Base-by-base conservation (phyloP, 2,888 invertebrate genomes). In the Biston stratarius region DNA sequence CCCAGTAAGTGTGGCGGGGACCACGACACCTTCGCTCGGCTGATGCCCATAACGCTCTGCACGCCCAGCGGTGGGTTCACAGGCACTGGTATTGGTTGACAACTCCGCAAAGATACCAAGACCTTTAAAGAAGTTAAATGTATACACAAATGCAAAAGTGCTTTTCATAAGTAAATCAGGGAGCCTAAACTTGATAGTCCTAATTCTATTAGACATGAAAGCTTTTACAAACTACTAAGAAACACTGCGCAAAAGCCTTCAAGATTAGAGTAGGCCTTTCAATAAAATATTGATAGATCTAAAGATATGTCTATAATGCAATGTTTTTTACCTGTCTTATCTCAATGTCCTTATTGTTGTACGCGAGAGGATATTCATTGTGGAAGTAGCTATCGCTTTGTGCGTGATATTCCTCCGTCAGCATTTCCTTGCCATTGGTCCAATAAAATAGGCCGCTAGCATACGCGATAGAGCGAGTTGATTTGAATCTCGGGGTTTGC, bases 371-470 rank as follows among this genome's bases (percentile, higher is more conserved):
- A 82, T 96, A 97, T 52, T 96, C 95, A 82, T 97, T 97, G 81
- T 97, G 97, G 80, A 96, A 97, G 82, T 96, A 98, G 79, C 95
- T 95, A 73, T 96, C 94, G 60, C 95, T 95, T 52, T 94, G 94
- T 0, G 94, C 90, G 79, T 96, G 97, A 83, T 97, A 97, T 79
- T 97, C 97, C 86, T 98, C 98, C 12, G 96, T 96, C 53, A 96
- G 94, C 72, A 98, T 95, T 80, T 96, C 95, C 60, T 95, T 94
- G 0, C 97, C 97, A 80, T 97, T 96, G 0, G 97, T 97, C 97
- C 98, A 98, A 83, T 97, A 98, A 83, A 98, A 97, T 11, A 96
- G 94, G 8, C 96, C 96, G 79, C 96, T 96, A 6, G 96, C 96
- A 81, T 95, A 95, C 0, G 96, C 96, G 68, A 98, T 92, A 6